Conservation (phyloP, 35 echinoderm and acorn worm species). For the Diadema setosum region DNA sequence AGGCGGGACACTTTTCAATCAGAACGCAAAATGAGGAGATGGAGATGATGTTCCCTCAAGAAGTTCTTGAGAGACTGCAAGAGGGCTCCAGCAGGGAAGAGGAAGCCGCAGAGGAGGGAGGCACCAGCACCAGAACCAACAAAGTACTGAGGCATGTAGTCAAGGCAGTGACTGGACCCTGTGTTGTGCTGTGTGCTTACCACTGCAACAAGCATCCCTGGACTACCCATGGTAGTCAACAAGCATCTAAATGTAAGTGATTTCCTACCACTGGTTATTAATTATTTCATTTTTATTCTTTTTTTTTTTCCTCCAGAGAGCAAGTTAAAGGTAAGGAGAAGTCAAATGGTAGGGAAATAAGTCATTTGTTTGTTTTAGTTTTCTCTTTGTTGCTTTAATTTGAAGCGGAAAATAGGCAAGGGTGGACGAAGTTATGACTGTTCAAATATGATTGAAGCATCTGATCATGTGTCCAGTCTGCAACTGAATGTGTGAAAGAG, state of each 20-base stretch:
- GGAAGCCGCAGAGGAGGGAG: not conserved
- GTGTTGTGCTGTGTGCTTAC: conserved; percentile 9
- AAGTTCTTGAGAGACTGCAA: not conserved
- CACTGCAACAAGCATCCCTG: conserved; percentile 30
- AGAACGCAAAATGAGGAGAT: not conserved
- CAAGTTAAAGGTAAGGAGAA: no score
- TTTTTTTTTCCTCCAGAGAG: no score
- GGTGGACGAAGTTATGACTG: no score
- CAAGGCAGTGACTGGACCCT: not conserved
- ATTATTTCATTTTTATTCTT: no score
- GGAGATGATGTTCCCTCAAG: not conserved
- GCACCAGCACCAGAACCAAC: not conserved
- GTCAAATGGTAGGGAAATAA: no score
- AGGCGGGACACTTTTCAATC: not conserved
- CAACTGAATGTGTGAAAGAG: no score
- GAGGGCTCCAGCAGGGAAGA: not conserved
- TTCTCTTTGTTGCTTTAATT: no score
- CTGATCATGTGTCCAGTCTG: no score
- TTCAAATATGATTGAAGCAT: no score
- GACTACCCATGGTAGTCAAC: conserved; percentile 14
- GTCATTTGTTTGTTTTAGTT: no score
- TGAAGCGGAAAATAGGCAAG: no score
- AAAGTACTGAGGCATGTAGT: not conserved
- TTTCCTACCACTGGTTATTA: not conserved
- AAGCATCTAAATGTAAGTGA: conserved; percentile 10